These are phyloP conservation scores for Mionectes macconnelli DNA, from an alignment of 2,113 vertebrate species.

Conservation along the genomic window DNA sequence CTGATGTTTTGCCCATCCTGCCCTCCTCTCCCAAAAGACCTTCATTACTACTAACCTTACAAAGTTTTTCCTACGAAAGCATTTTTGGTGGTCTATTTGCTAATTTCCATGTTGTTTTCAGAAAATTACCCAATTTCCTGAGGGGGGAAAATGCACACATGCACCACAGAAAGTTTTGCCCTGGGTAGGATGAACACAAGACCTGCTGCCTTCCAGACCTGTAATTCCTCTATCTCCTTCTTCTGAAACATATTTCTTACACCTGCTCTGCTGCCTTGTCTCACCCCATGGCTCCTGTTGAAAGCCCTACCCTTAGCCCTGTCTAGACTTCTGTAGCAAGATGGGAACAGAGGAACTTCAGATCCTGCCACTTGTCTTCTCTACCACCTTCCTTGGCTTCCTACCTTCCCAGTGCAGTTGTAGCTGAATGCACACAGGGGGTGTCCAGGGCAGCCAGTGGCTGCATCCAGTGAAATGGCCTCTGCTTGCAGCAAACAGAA, in stretches of 20 bases:
- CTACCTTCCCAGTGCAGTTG: neutral
- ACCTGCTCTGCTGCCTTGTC: neutral
- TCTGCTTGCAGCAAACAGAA: neutral
- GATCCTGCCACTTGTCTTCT: neutral
- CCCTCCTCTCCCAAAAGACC: neutral
- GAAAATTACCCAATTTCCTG: neutral
- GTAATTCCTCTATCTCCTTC: neutral
- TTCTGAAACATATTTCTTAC: neutral
- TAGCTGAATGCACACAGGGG: neutral
- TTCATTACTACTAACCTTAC: neutral
- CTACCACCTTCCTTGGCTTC: neutral
- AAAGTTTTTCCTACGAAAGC: neutral
- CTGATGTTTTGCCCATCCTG: neutral
- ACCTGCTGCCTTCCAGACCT: neutral
- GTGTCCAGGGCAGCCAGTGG: neutral
- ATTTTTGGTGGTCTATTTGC: neutral
- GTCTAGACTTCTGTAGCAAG: neutral
- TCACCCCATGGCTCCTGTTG: neutral
- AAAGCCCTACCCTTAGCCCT: neutral
- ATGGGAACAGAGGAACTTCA: neutral
- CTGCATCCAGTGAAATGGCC: neutral
- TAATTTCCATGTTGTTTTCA: neutral
- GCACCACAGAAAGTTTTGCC: neutral
- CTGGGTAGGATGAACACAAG: neutral
- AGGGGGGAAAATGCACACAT: neutral